phyloP scores from a whole-genome alignment of 2,113 vertebrate genomes.

The Tylochromis polylepis region DNA sequence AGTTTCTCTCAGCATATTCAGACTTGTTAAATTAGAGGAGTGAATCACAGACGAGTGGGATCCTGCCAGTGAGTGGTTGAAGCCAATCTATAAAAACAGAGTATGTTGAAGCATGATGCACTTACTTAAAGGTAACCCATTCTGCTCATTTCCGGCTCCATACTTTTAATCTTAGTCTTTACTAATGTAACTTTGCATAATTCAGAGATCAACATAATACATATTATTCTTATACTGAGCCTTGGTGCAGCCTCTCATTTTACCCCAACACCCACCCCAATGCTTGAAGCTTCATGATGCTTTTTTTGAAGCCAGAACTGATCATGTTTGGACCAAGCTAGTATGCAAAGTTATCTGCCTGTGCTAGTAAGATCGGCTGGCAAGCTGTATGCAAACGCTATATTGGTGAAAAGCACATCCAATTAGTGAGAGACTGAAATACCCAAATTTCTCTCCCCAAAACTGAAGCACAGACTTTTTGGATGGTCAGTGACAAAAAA shows the following conservation, averaged over 20 bases:
- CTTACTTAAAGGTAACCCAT: neutral
- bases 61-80: neutral
- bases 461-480: neutral
- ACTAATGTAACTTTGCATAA: neutral
- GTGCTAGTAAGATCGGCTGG: neutral
- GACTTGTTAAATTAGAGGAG: neutral
- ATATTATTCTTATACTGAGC: neutral
- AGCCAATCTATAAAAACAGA: neutral
- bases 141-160: neutral
- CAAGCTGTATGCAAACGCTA: neutral
- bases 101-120: neutral
- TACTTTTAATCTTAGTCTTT: neutral
- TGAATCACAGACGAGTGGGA: neutral
- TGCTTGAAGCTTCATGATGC: neutral
- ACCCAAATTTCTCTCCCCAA: neutral
- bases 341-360: neutral
- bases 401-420: neutral
- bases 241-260: neutral
- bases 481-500: neutral
- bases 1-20: neutral
- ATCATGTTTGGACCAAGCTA: neutral
- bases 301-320: neutral
- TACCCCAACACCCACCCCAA: too few relatives aligned
- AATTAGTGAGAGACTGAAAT: neutral
- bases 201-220: neutral